A percentile compares a stretch with the other conserved stretches of the same genome.
Evolutionary conservation across 1,140 invertebrate species (phyloP).

Genomic region (Macrosteles quadrilineatus): DNA sequence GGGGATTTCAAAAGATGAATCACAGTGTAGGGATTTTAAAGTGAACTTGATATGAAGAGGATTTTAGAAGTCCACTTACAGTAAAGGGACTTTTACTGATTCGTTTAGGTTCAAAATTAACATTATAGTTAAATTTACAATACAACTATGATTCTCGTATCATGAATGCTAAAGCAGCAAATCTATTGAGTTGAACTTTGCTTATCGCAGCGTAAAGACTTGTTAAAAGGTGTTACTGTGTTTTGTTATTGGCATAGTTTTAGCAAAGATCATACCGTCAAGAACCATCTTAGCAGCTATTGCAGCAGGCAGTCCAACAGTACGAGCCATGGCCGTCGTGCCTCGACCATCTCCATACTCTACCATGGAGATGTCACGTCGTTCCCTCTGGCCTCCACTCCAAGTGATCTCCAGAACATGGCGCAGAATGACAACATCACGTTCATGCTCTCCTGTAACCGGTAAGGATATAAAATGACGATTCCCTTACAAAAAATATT

Average conservation of each 20-base stretch:
- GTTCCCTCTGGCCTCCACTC: slow-evolving; percentile 83
- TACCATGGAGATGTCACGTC: slow-evolving; percentile 88
- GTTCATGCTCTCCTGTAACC: slow-evolving; percentile 61
- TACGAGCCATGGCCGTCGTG: slow-evolving; percentile 96
- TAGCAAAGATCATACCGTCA: slow-evolving; percentile 65
- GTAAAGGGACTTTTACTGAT: too few relatives aligned
- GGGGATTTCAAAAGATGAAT: too few relatives aligned
- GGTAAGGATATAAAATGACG: neutral
- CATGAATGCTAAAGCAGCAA: neutral
- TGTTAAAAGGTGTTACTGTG: neutral
- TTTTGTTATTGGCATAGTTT: neutral
- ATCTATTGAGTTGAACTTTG: neutral
- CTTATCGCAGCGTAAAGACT: neutral
- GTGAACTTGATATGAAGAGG: too few relatives aligned
- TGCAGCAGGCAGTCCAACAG: slow-evolving; percentile 94
- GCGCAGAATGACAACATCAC: slow-evolving; percentile 91
- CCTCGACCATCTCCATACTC: slow-evolving; percentile 84
- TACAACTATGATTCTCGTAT: neutral
- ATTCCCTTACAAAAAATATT: too few relatives aligned
- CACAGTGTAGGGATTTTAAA: too few relatives aligned
- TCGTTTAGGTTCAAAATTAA: too few relatives aligned
- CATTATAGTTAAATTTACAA: too few relatives aligned
- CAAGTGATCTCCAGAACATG: slow-evolving; percentile 92
- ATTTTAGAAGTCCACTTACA: too few relatives aligned
- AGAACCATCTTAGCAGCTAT: slow-evolving; percentile 98